Conservation (phyloP, 2,113 vertebrate species). For the Heterocephalus glaber region DNA sequence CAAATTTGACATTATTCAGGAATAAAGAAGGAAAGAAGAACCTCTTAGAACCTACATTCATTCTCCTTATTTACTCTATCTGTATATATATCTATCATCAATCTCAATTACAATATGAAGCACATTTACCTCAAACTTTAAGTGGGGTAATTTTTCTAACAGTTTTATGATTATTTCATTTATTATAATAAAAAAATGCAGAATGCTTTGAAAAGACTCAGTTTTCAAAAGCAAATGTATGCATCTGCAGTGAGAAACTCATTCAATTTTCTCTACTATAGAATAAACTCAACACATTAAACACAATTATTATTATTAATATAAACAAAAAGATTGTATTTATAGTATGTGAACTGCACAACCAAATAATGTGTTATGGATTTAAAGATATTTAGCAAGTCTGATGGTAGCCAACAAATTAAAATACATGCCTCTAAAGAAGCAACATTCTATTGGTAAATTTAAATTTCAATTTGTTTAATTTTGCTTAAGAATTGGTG, state of each 20-base stretch:
- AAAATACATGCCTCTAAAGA: not conserved
- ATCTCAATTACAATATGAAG: not conserved
- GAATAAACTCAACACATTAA: not conserved
- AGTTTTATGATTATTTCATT: not conserved
- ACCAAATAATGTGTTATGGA: not conserved
- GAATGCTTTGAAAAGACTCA: not conserved
- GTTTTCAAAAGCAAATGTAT: not conserved
- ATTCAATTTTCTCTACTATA: not conserved
- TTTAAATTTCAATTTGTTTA: not conserved
- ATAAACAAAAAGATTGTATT: not conserved
- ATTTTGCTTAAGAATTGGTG: not conserved
- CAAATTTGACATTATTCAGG: not conserved
- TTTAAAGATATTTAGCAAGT: conserved; percentile 16
- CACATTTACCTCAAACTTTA: not conserved
- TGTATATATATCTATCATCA: not conserved
- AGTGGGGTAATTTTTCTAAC: not conserved
- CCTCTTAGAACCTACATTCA: not conserved
- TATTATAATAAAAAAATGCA: not conserved
- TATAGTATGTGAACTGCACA: not conserved
- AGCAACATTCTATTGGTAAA: not conserved
- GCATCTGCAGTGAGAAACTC: not conserved
- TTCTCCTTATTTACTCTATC: not conserved
- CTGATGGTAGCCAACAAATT: not conserved
- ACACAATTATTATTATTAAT: not conserved
- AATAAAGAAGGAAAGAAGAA: not conserved